Evolutionary conservation across 2,888 invertebrate species (phyloP).

Genomic region (Ochropacha duplaris): DNA sequence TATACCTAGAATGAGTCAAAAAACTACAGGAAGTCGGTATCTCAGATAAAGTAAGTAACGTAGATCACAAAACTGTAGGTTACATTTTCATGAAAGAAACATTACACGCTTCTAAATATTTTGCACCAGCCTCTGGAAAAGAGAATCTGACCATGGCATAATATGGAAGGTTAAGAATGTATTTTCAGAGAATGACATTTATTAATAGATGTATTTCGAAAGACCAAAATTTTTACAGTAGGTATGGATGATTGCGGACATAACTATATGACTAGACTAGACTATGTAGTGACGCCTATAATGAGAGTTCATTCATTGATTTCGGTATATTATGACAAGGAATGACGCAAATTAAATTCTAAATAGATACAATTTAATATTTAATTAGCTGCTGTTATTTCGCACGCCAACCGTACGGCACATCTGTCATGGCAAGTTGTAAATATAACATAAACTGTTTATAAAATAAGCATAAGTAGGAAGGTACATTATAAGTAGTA

Average conservation of each 20-base stretch:
- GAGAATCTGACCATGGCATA: background rate
- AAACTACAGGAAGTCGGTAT: background rate
- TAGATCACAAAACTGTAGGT: too few species aligned
- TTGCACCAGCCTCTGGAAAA: background rate
- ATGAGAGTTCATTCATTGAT: constrained; percentile 34
- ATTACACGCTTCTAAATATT: background rate
- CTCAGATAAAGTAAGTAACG: background rate
- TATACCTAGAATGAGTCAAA: background rate
- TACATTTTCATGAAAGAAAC: too few species aligned
- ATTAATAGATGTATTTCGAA: background rate
- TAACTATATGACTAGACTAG: background rate
- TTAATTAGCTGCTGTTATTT: constrained; percentile 54
- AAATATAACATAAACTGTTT: constrained; percentile 3
- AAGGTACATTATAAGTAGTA: background rate
- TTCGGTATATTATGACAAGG: constrained; percentile 24
- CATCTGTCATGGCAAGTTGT: constrained; percentile 18
- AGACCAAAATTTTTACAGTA: background rate
- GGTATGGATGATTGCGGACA: background rate
- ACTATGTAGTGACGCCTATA: background rate
- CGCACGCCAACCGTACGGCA: constrained; percentile 13
- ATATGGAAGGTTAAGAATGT: background rate
- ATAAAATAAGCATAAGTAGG: background rate
- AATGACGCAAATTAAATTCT: constrained; percentile 44
- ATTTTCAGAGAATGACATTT: background rate
- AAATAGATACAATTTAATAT: constrained; percentile 36